These are phyloP conservation scores for Berghia stephanieae DNA, from an alignment of 1,140 invertebrate genomes.

Conservation along the genomic window DNA sequence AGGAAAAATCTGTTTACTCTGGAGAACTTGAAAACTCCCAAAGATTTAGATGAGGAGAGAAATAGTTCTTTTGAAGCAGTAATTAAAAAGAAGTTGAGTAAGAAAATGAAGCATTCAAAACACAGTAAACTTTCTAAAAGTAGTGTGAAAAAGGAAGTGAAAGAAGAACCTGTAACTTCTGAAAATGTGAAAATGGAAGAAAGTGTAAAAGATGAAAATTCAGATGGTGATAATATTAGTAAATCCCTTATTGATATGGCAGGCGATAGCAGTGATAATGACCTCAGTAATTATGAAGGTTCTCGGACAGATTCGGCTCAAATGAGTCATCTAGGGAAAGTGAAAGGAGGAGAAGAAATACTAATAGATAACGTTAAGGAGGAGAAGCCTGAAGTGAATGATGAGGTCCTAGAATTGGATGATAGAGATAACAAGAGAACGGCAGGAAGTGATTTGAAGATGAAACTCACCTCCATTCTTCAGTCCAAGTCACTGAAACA, in stretches of 20 bases:
- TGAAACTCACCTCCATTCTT: constrained; percentile 16
- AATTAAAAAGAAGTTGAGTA: no score
- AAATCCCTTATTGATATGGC: background rate
- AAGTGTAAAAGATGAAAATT: constrained; percentile 19
- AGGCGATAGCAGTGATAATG: background rate
- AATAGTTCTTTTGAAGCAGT: background rate
- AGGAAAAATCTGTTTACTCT: constrained; percentile 28
- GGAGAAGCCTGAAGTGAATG: background rate
- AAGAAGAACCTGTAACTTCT: background rate
- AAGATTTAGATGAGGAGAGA: constrained; percentile 22
- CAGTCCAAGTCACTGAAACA: constrained; percentile 31
- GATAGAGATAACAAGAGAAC: no score
- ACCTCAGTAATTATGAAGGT: background rate
- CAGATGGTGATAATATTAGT: constrained; percentile 12
- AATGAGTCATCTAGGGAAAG: constrained; percentile 28
- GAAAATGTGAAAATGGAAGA: constrained; percentile 5
- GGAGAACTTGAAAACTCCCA: constrained; percentile 32
- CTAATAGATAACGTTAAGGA: background rate
- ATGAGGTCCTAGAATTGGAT: background rate
- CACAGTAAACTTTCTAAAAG: background rate
- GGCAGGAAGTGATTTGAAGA: constrained; percentile 22
- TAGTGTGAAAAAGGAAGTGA: background rate
- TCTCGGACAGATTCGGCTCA: background rate
- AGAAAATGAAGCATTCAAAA: no score
- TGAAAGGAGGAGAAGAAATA: constrained; percentile 16